phyloP scores from a whole-genome alignment of 2,888 invertebrate genomes.

The Drosophila setosimentum region DNA sequence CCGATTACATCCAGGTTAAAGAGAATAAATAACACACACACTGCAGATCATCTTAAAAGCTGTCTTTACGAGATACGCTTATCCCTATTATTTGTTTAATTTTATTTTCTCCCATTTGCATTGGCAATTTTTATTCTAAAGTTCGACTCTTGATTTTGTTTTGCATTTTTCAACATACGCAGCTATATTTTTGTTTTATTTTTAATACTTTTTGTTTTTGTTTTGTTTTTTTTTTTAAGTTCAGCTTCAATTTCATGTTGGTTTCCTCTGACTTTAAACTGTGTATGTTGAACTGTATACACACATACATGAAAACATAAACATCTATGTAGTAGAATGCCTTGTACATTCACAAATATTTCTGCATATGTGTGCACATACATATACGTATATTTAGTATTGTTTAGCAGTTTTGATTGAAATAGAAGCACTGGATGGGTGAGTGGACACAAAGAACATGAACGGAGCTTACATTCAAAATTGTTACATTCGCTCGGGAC shows the following conservation, averaged over 20 bases:
- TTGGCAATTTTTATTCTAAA: constrained; percentile 44
- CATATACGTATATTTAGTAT: constrained; percentile 12
- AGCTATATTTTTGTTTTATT: constrained; percentile 27
- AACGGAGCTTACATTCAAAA: constrained; percentile 2
- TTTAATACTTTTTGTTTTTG: constrained; percentile 8
- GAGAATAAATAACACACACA: constrained; percentile 11
- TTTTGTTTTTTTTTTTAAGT: constrained; percentile 1
- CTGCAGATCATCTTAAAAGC: constrained; percentile 39
- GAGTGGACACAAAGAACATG: neutral
- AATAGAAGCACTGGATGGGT: constrained; percentile 1
- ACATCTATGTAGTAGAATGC: neutral
- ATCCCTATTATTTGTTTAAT: neutral
- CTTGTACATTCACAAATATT: neutral
- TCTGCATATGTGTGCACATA: neutral
- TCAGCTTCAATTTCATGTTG: neutral
- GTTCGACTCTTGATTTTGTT: constrained; percentile 54
- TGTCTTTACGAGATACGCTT: constrained; percentile 20
- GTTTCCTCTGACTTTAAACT: constrained; percentile 1
- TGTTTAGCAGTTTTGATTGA: constrained; percentile 15
- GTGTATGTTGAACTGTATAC: neutral
- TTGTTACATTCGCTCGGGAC: neutral
- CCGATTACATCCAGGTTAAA: constrained; percentile 10
- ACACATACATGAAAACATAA: neutral
- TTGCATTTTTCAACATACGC: constrained; percentile 41
- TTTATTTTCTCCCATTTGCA: neutral